Base-by-base conservation (phyloP, 2,113 vertebrate species). In the Gallinago jamesoni region DNA sequence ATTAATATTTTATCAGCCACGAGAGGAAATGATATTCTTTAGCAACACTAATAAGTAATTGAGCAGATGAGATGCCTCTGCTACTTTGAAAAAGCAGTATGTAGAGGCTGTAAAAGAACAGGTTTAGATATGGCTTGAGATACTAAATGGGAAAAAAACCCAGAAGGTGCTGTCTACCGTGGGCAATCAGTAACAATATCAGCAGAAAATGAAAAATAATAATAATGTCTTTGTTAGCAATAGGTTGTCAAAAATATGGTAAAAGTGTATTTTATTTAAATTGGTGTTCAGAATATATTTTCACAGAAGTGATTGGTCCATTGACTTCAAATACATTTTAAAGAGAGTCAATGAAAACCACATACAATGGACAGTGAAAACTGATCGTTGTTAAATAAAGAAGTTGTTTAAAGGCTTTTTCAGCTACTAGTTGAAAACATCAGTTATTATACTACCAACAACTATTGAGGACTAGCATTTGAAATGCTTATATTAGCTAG, bases 1-100 rank as follows among this genome's bases (percentile, higher is more conserved):
- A 99, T 99, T 98, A 99, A 99, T 99, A 99, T 99, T 99, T 99
- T 98, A 99, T 98, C 98, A 99, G 98, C 98, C 87, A 96, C 94
- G 30, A 98, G 98, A 99, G 98, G 98, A 99, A 99, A 99, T 99
- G 98, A 98, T 98, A 98, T 99, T 99, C 98, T 98, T 98, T 98
- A 98, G 97, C 97, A 98, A 98, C 98, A 98, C 98, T 99, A 99
- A 98, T 99, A 99, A 98, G 98, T 99, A 98, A 98, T 98, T 98
- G 98, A 98, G 97, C 97, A 97, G 98, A 98, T 96, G 98, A 98
- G 96, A 97, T 96, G 95, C 95, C 91, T 81, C 83, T 77, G 76
- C 95, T 95, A 80, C 97, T 97, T 97, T 90, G 97, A 90, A 96
- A 88, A 97, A 96, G 92, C 14, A 9, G 84, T 76, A 66, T 43